A percentile compares a stretch with the other conserved stretches of the same genome.
Evolutionary conservation across 2,113 vertebrate genomes (phyloP).

Genomic region (Rhizomys pruinosus): DNA sequence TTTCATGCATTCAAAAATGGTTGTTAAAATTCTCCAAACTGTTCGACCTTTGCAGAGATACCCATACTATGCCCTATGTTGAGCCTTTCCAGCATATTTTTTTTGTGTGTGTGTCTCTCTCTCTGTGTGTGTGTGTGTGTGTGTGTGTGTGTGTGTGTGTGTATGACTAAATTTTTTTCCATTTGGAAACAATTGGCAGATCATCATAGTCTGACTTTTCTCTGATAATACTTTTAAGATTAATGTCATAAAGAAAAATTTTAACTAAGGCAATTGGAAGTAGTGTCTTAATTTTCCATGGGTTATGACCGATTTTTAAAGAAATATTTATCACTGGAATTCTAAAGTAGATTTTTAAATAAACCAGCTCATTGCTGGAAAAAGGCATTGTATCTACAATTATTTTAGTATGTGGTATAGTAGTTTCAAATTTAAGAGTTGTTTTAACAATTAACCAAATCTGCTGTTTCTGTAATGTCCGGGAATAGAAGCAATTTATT

Average conservation of each 20-base stretch:
- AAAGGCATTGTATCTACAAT: conserved; percentile 87
- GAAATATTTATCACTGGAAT: conserved; percentile 81
- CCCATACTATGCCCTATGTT: conserved; percentile 69
- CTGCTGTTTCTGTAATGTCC: conserved; percentile 82
- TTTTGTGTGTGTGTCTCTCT: no score
- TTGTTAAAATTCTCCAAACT: conserved; percentile 86
- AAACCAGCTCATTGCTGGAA: conserved; percentile 80
- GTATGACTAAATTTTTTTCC: conserved; percentile 77
- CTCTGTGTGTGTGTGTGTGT: no score
- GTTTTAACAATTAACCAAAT: conserved; percentile 84
- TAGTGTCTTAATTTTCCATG: conserved; percentile 81
- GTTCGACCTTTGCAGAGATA: conserved; percentile 86
- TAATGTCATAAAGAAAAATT: conserved; percentile 75
- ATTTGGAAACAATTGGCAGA: conserved; percentile 82
- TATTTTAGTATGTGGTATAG: conserved; percentile 86
- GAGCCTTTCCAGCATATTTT: conserved; percentile 79
- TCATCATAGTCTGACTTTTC: conserved; percentile 76
- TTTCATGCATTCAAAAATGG: conserved; percentile 88
- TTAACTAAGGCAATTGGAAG: conserved; percentile 66
- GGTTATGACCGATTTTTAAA: conserved; percentile 83
- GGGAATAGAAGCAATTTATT: conserved; percentile 83
- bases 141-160: no score
- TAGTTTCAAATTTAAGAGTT: conserved; percentile 87
- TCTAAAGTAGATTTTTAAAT: conserved; percentile 85
- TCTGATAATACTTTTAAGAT: conserved; percentile 80